A percentile compares a stretch with the other conserved stretches of the same genome.
Evolutionary conservation across 2,797 vertebrate species (phyloP).

Genomic region (Falco peregrinus): DNA sequence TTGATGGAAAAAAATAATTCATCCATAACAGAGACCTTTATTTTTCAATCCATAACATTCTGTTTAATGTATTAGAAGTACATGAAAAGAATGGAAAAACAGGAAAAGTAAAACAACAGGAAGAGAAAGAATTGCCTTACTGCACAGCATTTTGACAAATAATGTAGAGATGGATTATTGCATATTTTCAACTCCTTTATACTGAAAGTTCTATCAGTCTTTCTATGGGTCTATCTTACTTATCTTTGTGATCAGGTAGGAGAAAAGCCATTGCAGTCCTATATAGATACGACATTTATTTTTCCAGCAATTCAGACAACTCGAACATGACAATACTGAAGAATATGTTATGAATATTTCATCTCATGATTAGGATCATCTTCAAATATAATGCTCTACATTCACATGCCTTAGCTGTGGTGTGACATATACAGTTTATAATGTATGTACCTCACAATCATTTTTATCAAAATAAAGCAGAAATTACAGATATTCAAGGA

Average conservation of each 20-base stretch:
- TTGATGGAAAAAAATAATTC: slow-evolving; percentile 70
- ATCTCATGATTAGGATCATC: not conserved
- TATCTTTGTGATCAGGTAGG: slow-evolving; percentile 18
- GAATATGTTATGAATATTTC: slow-evolving; percentile 39
- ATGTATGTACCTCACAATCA: not conserved
- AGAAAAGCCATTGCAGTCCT: slow-evolving; percentile 18
- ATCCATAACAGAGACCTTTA: slow-evolving; percentile 65
- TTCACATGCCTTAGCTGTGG: not conserved
- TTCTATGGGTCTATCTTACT: slow-evolving; percentile 14
- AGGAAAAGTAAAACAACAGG: slow-evolving; percentile 33
- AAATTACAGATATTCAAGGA: not conserved
- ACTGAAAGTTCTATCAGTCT: not conserved
- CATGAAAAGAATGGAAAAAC: slow-evolving; percentile 59
- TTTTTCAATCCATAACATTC: slow-evolving; percentile 70
- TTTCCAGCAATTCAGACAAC: slow-evolving; percentile 12
- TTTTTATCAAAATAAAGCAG: slow-evolving; percentile 5
- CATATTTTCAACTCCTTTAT: slow-evolving; percentile 5
- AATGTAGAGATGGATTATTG: slow-evolving; percentile 17
- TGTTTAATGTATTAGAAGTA: slow-evolving; percentile 65
- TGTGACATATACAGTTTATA: not conserved
- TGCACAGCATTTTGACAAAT: not conserved
- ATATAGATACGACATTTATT: slow-evolving; percentile 18
- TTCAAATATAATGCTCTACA: not conserved
- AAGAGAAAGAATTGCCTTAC: not conserved
- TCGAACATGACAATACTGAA: not conserved